phyloP scores from a whole-genome alignment of 2,888 invertebrate species.

The Caenorhabditis zanzibari region DNA sequence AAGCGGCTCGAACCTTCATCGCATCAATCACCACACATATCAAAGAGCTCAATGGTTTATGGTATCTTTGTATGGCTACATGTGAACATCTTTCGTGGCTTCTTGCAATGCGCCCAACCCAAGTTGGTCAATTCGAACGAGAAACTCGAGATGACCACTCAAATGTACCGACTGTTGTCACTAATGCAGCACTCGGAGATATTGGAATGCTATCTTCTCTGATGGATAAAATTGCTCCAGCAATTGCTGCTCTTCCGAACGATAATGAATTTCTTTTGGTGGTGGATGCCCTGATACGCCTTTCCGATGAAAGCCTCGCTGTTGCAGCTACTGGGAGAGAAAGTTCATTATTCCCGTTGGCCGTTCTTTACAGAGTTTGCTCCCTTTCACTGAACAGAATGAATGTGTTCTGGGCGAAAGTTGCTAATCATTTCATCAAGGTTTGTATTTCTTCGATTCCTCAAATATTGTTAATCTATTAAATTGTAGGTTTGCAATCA shows the following conservation, averaged over 20 bases:
- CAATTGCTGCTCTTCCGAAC: constrained; percentile 50
- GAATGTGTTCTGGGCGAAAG: constrained; percentile 63
- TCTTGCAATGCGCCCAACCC: constrained; percentile 94
- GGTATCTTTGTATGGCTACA: constrained; percentile 91
- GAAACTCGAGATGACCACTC: constrained; percentile 64
- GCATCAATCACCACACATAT: constrained; percentile 62
- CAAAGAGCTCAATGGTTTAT: constrained; percentile 48
- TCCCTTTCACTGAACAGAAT: constrained; percentile 48
- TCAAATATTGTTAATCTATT: constrained; percentile 68
- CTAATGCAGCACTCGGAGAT: constrained; percentile 69
- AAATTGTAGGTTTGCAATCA: constrained; percentile 78
- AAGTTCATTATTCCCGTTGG: constrained; percentile 68
- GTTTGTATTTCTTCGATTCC: constrained; percentile 14
- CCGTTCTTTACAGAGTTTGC: constrained; percentile 63
- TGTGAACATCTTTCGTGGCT: constrained; percentile 94
- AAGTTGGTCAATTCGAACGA: constrained; percentile 88
- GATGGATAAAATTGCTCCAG: constrained; percentile 69
- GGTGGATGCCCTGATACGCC: constrained; percentile 58
- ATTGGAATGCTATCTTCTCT: constrained; percentile 64
- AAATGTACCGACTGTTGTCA: constrained; percentile 61
- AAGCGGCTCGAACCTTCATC: constrained; percentile 94
- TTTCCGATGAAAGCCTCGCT: constrained; percentile 71
- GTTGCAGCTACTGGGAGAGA: constrained; percentile 70
- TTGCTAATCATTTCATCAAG: constrained; percentile 67
- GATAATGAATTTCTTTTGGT: constrained; percentile 25